Evolutionary conservation across 2,888 invertebrate genomes (phyloP).

Genomic region (Heliconius sara): DNA sequence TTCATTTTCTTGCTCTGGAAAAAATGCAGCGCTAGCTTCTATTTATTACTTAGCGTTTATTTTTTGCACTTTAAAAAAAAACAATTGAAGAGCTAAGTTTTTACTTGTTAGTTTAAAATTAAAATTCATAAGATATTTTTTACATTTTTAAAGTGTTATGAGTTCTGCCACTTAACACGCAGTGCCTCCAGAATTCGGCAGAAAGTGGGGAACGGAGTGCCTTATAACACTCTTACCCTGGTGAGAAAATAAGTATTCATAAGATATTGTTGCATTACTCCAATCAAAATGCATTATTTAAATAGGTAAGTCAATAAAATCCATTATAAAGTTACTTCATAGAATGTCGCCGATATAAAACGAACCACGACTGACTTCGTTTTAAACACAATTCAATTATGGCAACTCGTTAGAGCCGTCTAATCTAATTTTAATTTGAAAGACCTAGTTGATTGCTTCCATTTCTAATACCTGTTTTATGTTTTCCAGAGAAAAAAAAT

Average conservation of each 20-base stretch:
- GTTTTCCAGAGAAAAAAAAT: neutral
- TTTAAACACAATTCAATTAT: slow-evolving; percentile 25
- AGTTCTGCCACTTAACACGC: too few species aligned
- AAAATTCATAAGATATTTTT: too few species aligned
- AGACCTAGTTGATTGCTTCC: slow-evolving; percentile 28
- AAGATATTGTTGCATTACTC: too few species aligned
- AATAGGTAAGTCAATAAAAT: neutral
- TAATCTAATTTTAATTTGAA: slow-evolving; percentile 31
- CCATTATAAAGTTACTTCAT: neutral
- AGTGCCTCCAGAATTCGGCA: too few species aligned
- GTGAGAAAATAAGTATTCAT: too few species aligned
- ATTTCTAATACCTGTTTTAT: slow-evolving; percentile 11
- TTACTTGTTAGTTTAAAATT: neutral
- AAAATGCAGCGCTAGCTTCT: neutral
- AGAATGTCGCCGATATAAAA: neutral
- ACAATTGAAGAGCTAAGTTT: too few species aligned
- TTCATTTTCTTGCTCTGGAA: neutral
- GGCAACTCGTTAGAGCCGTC: slow-evolving; percentile 26
- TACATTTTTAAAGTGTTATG: too few species aligned
- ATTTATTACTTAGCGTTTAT: neutral
- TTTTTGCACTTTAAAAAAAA: neutral
- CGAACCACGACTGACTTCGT: neutral
- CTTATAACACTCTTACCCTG: too few species aligned
- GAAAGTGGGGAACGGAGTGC: too few species aligned
- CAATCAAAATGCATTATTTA: neutral